Conservation (phyloP, 2,113 vertebrate species). For the Triplophysa rosa region DNA sequence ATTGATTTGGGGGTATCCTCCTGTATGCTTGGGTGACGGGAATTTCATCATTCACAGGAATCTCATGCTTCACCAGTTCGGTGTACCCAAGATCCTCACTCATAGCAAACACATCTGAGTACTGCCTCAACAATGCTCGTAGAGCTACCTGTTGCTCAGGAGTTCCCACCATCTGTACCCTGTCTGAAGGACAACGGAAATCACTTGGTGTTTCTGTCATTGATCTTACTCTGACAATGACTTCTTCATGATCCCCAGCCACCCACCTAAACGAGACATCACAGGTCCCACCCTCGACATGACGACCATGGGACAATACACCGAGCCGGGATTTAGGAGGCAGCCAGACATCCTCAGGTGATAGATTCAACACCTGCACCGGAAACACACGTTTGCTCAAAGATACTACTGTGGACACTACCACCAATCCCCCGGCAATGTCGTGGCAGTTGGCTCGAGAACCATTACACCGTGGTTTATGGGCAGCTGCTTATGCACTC, state of each 20-base stretch:
- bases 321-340: conserved; percentile 13
- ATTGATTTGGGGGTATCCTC: background rate
- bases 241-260: background rate
- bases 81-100: background rate
- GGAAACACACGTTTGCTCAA: background rate
- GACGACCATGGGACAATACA: background rate
- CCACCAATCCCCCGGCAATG: background rate
- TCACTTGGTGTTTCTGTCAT: background rate
- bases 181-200: background rate
- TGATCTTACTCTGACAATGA: background rate
- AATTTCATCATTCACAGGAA: background rate
- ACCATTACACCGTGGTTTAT: background rate
- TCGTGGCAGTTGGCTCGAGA: conserved; percentile 15
- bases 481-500: background rate
- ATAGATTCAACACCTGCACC: conserved; percentile 10
- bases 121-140: background rate
- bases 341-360: background rate
- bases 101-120: conserved; percentile 25
- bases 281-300: too few species aligned
- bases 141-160: conserved; percentile 14
- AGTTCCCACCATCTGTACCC: conserved; percentile 12
- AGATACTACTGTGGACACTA: background rate
- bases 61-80: background rate
- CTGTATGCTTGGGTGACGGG: background rate
- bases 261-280: too few species aligned